Conservation (phyloP, 92 coral and sea anemone species). For the Epizoanthus rinbou region DNA sequence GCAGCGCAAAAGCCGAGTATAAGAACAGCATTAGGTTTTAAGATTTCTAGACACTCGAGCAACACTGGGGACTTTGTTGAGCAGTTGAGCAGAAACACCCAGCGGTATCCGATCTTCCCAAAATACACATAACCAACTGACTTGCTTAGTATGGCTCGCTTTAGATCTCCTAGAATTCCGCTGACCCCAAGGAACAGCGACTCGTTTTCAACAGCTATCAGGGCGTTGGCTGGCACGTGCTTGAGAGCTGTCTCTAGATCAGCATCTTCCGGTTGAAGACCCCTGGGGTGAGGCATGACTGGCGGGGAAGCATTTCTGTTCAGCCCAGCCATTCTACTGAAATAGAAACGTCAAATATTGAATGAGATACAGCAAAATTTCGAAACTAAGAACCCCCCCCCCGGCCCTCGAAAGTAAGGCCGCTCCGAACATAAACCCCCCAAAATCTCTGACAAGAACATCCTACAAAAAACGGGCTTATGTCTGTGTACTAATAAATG, state of each 20-base stretch:
- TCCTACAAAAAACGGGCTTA: too few species aligned
- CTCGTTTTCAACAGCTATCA: slow-evolving; percentile 27
- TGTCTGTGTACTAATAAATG: too few species aligned
- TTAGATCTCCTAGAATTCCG: slow-evolving; percentile 24
- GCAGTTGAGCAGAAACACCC: slow-evolving; percentile 23
- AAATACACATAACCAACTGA: slow-evolving; percentile 29
- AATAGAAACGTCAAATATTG: background rate
- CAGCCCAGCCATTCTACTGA: background rate
- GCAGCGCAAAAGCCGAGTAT: slow-evolving; percentile 24
- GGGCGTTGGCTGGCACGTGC: slow-evolving; percentile 39
- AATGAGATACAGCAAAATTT: too few species aligned
- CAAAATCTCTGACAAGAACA: too few species aligned
- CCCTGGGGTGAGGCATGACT: slow-evolving; percentile 10
- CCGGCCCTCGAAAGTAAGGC: too few species aligned
- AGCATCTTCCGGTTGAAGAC: slow-evolving; percentile 6
- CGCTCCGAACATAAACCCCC: too few species aligned
- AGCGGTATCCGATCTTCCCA: slow-evolving; percentile 33
- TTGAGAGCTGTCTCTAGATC: slow-evolving; percentile 28
- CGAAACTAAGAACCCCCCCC: too few species aligned
- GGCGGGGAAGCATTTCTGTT: background rate
- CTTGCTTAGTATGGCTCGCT: slow-evolving; percentile 30
- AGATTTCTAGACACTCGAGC: slow-evolving; percentile 16
- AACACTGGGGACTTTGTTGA: background rate
- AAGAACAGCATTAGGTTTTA: slow-evolving; percentile 25
- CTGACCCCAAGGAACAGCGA: slow-evolving; percentile 22